Base-by-base conservation (phyloP, 1,140 invertebrate genomes). In the Drosophila aff. region DNA sequence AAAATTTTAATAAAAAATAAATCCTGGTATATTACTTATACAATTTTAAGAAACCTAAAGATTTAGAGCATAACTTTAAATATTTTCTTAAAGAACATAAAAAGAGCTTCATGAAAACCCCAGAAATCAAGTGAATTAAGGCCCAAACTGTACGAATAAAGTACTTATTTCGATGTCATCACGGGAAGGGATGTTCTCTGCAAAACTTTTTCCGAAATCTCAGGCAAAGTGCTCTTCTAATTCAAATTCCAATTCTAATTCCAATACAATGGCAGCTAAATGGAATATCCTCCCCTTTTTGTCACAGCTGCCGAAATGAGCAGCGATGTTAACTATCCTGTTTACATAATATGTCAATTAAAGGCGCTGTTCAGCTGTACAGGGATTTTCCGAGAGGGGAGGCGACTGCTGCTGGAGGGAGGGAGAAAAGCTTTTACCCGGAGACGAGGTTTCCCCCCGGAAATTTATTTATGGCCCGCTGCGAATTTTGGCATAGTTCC, bases 301-400 rank as follows among this genome's bases (percentile, higher is more conserved):
- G 62, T 23, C 55, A 33, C 52, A 68, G 13, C 31, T 41, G 62
- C 18, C 38, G 46, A 62, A 76, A 76, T 74, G 71, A 73, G 66
- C 68, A 81, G 66, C 68, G 76, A 81, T 81, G 82, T 85, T 81
- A 85, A 85, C 82, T 85, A 85, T 85, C 78, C 82, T 81, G 82
- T 85, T 85, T 85, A 85, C 82, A 85, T 85, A 86, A 86, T 81
- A 85, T 85, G 82, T 85, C 82, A 85, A 85, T 85, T 85, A 85
- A 78, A 74, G 82, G 46, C 63, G 69, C 46, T 57, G 53, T n/a
- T 11, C 36, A 26, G 7, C 5, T 23, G 23, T 23, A 23, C 53
- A 40, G 53, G 21, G 50, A 52, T 47, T 60, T 65, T 18, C 41
- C 38, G 23, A 31, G 28, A 21, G 38, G 66, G 8, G 36, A 33